These are phyloP conservation scores for Plutomurus gul DNA, from an alignment of 1,140 invertebrate genomes.

Conservation along the genomic window DNA sequence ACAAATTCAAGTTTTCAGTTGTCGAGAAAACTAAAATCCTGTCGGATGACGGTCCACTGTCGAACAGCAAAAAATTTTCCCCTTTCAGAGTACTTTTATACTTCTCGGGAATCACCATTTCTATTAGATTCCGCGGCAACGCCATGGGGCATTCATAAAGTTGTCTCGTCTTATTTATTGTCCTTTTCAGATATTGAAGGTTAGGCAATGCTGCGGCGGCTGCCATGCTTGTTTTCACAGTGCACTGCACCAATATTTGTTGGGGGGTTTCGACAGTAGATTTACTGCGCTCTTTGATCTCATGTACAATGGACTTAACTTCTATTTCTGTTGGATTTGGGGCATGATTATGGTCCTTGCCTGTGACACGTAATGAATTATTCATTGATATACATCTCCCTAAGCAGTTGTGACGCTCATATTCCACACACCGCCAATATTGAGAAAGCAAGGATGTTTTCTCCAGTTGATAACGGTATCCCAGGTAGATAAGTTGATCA, in stretches of 20 bases:
- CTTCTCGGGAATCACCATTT: background rate
- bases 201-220: background rate
- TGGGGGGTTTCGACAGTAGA: background rate
- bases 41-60: background rate
- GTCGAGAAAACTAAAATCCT: conserved; percentile 9
- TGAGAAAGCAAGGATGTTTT: too few species aligned
- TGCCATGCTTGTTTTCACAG: background rate
- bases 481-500: background rate
- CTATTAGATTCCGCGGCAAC: background rate
- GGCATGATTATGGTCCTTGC: background rate
- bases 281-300: background rate
- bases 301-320: background rate
- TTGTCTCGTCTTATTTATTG: background rate
- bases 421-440: background rate
- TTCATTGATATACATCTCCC: background rate
- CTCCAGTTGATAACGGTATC: background rate
- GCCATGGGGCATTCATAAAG: background rate
- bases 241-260: background rate
- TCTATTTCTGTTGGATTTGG: background rate
- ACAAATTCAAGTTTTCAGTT: background rate
- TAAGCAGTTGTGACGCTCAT: background rate
- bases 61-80: background rate
- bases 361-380: background rate
- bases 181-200: background rate
- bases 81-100: background rate